Percentiles rank a stretch among this genome's conserved stretches.
Evolutionary conservation across 2,113 vertebrate genomes (phyloP).

Genomic region (Ceyx cyanopectus): DNA sequence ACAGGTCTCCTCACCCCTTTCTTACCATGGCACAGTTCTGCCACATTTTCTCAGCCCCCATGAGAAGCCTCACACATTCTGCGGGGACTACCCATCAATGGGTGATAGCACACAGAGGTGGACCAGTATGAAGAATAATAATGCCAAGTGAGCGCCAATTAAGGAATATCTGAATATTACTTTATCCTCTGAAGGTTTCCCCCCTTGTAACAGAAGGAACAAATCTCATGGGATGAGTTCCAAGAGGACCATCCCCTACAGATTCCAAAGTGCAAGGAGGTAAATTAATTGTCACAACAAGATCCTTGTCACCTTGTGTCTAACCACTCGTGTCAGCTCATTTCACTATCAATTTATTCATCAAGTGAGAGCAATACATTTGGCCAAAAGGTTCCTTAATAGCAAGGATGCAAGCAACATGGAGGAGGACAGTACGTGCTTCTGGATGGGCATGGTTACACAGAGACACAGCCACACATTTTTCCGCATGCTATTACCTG

Average conservation of each 20-base stretch:
- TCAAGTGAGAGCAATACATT: not conserved
- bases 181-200: not conserved
- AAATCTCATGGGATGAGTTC: not conserved
- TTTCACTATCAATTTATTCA: slow-evolving; percentile 2
- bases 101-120: not conserved
- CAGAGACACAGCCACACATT: not conserved
- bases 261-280: not conserved
- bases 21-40: not conserved
- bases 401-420: not conserved
- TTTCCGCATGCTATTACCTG: not conserved
- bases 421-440: not conserved
- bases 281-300: not conserved
- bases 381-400: not conserved
- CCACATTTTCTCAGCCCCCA: not conserved
- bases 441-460: not conserved
- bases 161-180: not conserved
- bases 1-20: not conserved
- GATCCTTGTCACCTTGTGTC: not conserved
- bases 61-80: not conserved
- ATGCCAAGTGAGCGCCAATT: not conserved
- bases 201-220: not conserved
- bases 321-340: not conserved
- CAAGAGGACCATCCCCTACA: not conserved
- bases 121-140: not conserved
- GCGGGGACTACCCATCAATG: not conserved